These are phyloP conservation scores for Chironomus striatipennis DNA, from an alignment of 1,140 invertebrate genomes.

Conservation along the genomic window DNA sequence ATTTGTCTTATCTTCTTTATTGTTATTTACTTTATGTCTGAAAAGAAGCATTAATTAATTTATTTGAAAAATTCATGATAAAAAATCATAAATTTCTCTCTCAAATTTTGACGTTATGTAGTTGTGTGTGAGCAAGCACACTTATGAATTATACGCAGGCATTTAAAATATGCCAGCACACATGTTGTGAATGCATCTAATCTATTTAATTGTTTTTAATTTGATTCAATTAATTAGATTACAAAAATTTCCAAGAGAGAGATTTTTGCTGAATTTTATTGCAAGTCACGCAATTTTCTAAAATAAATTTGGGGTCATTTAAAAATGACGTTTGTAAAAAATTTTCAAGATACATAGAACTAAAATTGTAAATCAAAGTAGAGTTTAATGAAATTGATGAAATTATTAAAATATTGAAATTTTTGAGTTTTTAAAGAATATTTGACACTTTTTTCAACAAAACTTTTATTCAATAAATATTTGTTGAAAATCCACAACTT, in stretches of 20 bases:
- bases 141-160: too few species aligned
- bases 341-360: neutral
- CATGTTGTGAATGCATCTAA: neutral
- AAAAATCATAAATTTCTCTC: neutral
- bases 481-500: too few species aligned
- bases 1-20: neutral
- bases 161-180: neutral
- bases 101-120: too few species aligned
- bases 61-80: neutral
- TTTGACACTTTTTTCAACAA: too few species aligned
- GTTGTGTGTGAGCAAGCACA: too few species aligned
- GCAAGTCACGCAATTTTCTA: slow-evolving; percentile 6
- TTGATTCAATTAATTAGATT: slow-evolving; percentile 15
- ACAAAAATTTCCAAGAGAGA: neutral
- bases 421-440: too few species aligned
- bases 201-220: neutral
- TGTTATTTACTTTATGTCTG: neutral
- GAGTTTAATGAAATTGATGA: too few species aligned
- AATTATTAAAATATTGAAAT: too few species aligned
- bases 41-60: neutral
- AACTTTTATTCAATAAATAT: too few species aligned
- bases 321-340: neutral
- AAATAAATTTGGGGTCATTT: neutral
- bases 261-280: neutral
- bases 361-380: neutral